A percentile compares a stretch with the other conserved stretches of the same genome.
These are phyloP conservation scores for Drosophila mercatorum DNA, from an alignment of 2,888 invertebrate species.

Conservation along the genomic window DNA sequence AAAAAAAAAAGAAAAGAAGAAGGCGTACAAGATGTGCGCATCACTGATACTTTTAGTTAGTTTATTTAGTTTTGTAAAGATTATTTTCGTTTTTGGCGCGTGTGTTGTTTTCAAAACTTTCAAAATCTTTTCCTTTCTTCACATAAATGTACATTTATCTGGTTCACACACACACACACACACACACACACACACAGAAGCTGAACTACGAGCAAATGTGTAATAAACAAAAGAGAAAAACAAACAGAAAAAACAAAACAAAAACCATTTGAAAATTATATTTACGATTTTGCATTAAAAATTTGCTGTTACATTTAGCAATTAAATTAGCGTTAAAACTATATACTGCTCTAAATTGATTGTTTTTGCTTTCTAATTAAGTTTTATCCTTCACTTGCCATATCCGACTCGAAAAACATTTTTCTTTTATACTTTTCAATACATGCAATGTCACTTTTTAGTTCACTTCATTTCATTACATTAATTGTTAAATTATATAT, in stretches of 20 bases:
- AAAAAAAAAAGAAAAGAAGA: not conserved
- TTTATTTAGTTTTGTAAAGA: constrained; percentile 62
- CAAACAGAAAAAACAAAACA: constrained; percentile 3
- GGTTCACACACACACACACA: constrained; percentile 30
- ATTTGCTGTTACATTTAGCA: constrained; percentile 9
- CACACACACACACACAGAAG: constrained; percentile 26
- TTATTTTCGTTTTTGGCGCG: constrained; percentile 43
- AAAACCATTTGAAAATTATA: constrained; percentile 6
- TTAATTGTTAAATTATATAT: not conserved
- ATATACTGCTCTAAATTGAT: not conserved
- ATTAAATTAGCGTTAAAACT: constrained; percentile 4
- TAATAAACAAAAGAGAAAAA: constrained; percentile 44
- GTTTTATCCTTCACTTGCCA: not conserved
- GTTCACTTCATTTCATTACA: not conserved
- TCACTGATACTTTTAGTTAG: constrained; percentile 69
- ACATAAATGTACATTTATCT: constrained; percentile 61
- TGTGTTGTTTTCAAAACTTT: constrained; percentile 37
- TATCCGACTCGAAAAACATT: not conserved
- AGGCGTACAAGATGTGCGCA: constrained; percentile 29
- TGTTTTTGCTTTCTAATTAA: not conserved
- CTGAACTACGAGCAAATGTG: constrained; percentile 41
- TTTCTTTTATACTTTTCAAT: not conserved
- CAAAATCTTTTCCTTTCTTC: constrained; percentile 19
- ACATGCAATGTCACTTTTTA: not conserved
- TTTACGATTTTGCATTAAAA: constrained; percentile 19